Conservation (phyloP, 2,888 invertebrate genomes). For the Macrophya annulata region DNA sequence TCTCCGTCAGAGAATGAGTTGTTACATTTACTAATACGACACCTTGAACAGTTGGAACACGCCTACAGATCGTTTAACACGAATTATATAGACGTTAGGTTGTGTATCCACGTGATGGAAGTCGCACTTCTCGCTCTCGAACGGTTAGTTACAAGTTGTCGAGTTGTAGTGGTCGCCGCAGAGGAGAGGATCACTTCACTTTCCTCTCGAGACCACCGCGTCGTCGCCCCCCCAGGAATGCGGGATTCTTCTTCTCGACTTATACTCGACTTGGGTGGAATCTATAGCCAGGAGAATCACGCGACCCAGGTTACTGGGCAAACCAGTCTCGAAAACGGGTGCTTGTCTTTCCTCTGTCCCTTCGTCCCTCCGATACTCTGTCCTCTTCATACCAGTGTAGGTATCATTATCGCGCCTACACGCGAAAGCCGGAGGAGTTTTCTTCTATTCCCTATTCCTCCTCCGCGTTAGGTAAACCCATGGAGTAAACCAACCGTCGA, state of each 20-base stretch:
- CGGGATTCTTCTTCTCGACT: conserved; percentile 57
- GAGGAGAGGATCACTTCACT: conserved; percentile 49
- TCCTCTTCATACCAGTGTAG: background rate
- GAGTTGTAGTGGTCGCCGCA: conserved; percentile 28
- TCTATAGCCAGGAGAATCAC: conserved; percentile 46
- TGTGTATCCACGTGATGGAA: conserved; percentile 14
- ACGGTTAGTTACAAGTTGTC: conserved; percentile 29
- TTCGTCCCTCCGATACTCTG: background rate
- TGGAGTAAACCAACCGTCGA: background rate
- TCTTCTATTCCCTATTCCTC: background rate
- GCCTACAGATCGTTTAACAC: conserved; percentile 33
- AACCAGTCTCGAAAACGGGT: conserved; percentile 70
- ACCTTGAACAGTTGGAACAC: background rate
- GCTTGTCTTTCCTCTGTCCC: conserved; percentile 61
- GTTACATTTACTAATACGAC: conserved; percentile 1
- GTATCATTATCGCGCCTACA: conserved; percentile 48
- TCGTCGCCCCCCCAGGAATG: conserved; percentile 51
- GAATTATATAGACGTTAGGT: background rate
- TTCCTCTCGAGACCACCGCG: conserved; percentile 55
- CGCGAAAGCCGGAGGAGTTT: conserved; percentile 17
- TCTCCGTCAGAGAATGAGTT: background rate
- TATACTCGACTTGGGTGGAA: conserved; percentile 59
- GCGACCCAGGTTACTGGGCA: conserved; percentile 73
- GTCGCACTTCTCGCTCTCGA: conserved; percentile 28
- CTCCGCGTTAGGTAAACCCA: background rate